Evolutionary conservation across 2,113 vertebrate genomes (phyloP).

Genomic region (Pleuronectes platessa): DNA sequence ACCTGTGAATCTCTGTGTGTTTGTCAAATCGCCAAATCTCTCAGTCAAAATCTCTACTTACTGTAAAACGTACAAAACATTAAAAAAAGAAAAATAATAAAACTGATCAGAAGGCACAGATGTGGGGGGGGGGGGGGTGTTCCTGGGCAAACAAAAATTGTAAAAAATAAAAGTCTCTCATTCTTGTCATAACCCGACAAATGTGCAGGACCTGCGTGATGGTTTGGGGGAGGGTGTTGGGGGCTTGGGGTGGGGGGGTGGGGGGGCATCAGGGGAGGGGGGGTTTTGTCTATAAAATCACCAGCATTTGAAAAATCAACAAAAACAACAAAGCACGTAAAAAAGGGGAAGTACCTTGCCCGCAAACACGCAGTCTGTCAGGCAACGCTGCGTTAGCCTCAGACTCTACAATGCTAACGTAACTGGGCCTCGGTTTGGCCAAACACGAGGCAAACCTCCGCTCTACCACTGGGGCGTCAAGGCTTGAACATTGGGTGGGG

Average conservation of each 20-base stretch:
- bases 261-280: too few relatives aligned
- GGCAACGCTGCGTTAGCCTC: conserved; percentile 36
- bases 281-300: conserved; percentile 36
- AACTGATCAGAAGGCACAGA: conserved; percentile 80
- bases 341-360: conserved; percentile 65
- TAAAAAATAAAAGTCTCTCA: conserved; percentile 37
- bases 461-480: conserved; percentile 33
- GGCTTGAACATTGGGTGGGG: background rate
- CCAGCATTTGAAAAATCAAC: conserved; percentile 37
- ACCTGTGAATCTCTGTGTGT: conserved; percentile 91
- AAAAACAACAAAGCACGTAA: conserved; percentile 47
- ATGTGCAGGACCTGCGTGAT: conserved; percentile 65
- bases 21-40: conserved; percentile 79
- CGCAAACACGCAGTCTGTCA: conserved; percentile 44
- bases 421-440: conserved; percentile 52
- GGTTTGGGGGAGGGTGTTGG: background rate
- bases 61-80: conserved; percentile 69
- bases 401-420: conserved; percentile 43
- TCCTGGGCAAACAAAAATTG: conserved; percentile 45
- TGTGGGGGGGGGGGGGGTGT: conserved; percentile 8
- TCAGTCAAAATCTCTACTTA: conserved; percentile 73
- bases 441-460: conserved; percentile 30
- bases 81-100: conserved; percentile 48
- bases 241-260: too few relatives aligned
- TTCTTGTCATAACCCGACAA: conserved; percentile 48